These are phyloP conservation scores for Phylloscopus collybita DNA, from an alignment of 2,797 vertebrate species.

Conservation along the genomic window DNA sequence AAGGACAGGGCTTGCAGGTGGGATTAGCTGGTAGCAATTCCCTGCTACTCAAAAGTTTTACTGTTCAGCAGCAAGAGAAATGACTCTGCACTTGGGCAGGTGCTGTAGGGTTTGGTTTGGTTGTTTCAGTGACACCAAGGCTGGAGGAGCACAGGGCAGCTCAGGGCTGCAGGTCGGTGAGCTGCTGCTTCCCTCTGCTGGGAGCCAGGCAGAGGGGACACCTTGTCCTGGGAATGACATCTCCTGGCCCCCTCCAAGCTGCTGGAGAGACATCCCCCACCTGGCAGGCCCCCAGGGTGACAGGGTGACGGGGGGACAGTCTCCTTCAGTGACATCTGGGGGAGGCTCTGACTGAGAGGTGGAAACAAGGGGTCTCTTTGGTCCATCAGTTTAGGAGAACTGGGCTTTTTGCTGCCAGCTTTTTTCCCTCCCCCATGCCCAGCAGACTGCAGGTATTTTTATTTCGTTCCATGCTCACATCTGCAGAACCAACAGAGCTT, in stretches of 20 bases:
- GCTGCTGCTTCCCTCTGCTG: conserved; percentile 61
- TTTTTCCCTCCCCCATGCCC: background rate
- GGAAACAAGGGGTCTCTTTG: background rate
- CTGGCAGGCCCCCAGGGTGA: background rate
- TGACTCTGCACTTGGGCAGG: background rate
- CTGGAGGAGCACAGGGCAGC: background rate
- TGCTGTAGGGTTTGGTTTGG: background rate
- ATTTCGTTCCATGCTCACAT: background rate
- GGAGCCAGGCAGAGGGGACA: background rate
- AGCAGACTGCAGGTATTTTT: background rate
- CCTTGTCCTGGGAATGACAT: background rate
- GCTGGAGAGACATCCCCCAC: too few relatives aligned
- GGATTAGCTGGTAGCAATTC: conserved; percentile 8
- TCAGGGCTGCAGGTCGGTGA: background rate
- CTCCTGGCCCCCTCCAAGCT: background rate
- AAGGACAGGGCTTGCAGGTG: background rate
- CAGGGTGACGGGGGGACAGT: background rate
- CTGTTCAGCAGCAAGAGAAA: background rate
- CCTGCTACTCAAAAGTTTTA: background rate
- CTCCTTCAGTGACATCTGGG: background rate
- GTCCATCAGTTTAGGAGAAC: background rate
- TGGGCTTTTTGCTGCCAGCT: background rate
- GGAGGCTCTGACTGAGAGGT: background rate
- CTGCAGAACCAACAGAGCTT: background rate
- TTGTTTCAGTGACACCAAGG: background rate